Conservation (phyloP, 1,140 invertebrate species). For the Frieseomelitta varia region DNA sequence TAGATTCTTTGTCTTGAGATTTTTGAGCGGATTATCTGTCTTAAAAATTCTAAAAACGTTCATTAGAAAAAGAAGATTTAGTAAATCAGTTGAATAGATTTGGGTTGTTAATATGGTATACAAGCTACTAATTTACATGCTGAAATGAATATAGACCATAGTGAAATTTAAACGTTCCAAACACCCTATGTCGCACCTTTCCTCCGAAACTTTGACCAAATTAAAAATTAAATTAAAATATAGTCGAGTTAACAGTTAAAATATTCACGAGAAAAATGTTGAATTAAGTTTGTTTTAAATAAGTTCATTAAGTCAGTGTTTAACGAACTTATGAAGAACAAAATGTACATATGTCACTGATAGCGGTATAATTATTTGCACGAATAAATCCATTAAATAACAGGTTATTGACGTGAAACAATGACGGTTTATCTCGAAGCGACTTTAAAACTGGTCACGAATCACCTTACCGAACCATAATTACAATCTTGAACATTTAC, state of each 20-base stretch:
- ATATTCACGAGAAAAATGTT: not conserved
- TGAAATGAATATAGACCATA: not conserved
- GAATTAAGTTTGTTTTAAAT: not conserved
- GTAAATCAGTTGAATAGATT: too few relatives aligned
- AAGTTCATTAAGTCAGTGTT: not conserved
- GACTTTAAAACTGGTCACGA: not conserved
- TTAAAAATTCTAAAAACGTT: too few relatives aligned
- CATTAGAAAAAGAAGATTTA: too few relatives aligned
- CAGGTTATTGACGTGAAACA: not conserved
- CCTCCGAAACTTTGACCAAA: conserved; percentile 25
- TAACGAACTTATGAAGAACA: not conserved
- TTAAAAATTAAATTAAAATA: not conserved
- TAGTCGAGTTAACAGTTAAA: not conserved
- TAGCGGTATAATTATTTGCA: not conserved
- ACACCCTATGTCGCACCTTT: not conserved
- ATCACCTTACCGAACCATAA: not conserved
- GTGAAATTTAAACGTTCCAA: conserved; percentile 21
- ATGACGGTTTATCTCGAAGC: not conserved
- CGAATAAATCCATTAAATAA: not conserved
- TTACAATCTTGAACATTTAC: not conserved
- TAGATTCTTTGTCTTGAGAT: too few relatives aligned
- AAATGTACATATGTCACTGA: not conserved
- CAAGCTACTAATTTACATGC: not conserved
- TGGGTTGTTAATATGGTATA: too few relatives aligned
- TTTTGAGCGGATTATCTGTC: too few relatives aligned